These are phyloP conservation scores for Watsonalla cultraria DNA, from an alignment of 2,888 invertebrate genomes.

Conservation along the genomic window DNA sequence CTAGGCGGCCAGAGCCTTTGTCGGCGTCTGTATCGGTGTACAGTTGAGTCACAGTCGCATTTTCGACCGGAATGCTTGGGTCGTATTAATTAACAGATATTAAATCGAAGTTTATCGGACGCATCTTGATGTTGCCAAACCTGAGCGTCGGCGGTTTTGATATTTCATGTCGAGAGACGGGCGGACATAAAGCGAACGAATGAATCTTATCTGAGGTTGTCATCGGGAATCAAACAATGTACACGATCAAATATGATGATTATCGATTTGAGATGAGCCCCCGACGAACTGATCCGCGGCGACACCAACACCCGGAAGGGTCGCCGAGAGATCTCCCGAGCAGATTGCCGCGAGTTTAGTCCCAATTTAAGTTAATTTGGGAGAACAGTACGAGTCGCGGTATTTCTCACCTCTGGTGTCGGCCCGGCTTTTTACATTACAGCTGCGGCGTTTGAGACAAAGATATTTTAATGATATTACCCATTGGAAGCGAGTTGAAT, in stretches of 20 bases:
- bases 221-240: slow-evolving; percentile 73
- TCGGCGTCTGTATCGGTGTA: slow-evolving; percentile 66
- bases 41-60: slow-evolving; percentile 70
- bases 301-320: slow-evolving; percentile 31
- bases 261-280: slow-evolving; percentile 48
- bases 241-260: slow-evolving; percentile 67
- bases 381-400: slow-evolving; percentile 51
- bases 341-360: slow-evolving; percentile 38
- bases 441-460: slow-evolving; percentile 69
- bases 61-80: slow-evolving; percentile 67
- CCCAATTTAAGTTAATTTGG: slow-evolving; percentile 54
- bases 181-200: slow-evolving; percentile 51
- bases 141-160: slow-evolving; percentile 65
- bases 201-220: slow-evolving; percentile 65
- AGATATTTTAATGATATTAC: slow-evolving; percentile 78
- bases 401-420: slow-evolving; percentile 73
- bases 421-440: slow-evolving; percentile 60
- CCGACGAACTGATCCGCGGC: slow-evolving; percentile 31
- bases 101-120: slow-evolving; percentile 75
- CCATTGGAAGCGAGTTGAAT: slow-evolving; percentile 72
- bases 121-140: slow-evolving; percentile 75
- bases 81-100: slow-evolving; percentile 78
- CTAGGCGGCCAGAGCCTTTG: slow-evolving; percentile 67
- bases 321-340: slow-evolving; percentile 31
- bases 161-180: slow-evolving; percentile 43